Evolutionary conservation across 2,797 vertebrate species (phyloP).

Genomic region (Chelidonichthys spinosus): DNA sequence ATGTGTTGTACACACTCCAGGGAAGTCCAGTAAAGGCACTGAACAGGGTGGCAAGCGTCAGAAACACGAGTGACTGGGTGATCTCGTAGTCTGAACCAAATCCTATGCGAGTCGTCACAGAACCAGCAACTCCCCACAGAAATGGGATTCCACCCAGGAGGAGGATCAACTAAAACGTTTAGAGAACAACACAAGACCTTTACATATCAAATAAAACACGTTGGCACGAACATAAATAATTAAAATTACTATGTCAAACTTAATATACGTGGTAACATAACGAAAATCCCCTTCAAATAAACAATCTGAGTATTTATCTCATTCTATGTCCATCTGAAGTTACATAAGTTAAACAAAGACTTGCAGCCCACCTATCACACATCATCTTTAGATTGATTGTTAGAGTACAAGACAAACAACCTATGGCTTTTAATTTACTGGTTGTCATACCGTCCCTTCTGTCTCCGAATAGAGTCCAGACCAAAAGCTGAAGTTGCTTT

Average conservation of each 20-base stretch:
- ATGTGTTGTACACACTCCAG: constrained; percentile 98
- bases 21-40: constrained; percentile 95
- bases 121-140: constrained; percentile 91
- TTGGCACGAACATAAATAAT: background rate
- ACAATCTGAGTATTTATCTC: background rate
- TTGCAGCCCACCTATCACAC: background rate
- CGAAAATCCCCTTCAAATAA: background rate
- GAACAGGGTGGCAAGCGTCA: constrained; percentile 94
- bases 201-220: background rate
- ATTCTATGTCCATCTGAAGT: background rate
- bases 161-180: constrained; percentile 89
- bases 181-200: background rate
- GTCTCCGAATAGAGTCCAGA: constrained; percentile 96
- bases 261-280: background rate
- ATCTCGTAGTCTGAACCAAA: constrained; percentile 94
- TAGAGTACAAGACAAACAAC: background rate
- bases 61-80: constrained; percentile 91
- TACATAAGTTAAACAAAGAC: background rate
- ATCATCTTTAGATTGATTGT: background rate
- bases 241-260: background rate
- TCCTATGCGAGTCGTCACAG: constrained; percentile 85
- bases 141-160: constrained; percentile 96
- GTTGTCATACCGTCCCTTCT: constrained; percentile 92
- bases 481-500: constrained; percentile 99
- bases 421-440: background rate